A percentile compares a stretch with the other conserved stretches of the same genome.
Conservation (phyloP, 2,113 vertebrate species). For the Amblyornis subalaris region DNA sequence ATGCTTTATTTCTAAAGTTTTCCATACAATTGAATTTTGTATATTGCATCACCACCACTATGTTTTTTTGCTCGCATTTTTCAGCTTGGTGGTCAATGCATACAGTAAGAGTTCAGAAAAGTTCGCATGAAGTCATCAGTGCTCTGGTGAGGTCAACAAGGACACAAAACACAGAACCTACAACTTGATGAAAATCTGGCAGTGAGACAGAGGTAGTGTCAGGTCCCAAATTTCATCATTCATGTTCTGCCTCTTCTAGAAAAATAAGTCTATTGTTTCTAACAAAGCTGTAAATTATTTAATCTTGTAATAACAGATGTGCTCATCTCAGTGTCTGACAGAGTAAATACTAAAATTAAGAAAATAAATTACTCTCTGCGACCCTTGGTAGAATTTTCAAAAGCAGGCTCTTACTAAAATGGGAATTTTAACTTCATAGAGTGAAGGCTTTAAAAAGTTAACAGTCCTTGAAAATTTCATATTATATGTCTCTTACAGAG, state of each 20-base stretch:
- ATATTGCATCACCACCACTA: background rate
- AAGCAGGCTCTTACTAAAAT: background rate
- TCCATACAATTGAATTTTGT: background rate
- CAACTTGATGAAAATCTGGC: background rate
- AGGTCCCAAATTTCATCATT: rapidly evolving
- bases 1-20: background rate
- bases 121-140: background rate
- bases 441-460: background rate
- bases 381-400: background rate
- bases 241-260: background rate
- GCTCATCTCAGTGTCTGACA: background rate
- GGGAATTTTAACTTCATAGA: background rate
- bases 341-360: background rate
- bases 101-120: background rate
- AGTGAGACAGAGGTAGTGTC: background rate
- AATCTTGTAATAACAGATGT: background rate
- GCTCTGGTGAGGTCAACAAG: background rate
- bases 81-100: background rate
- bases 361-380: background rate
- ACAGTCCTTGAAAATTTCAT: background rate
- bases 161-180: background rate
- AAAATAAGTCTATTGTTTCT: background rate
- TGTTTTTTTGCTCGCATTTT: background rate
- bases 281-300: background rate
- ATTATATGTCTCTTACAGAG: background rate